phyloP scores from a whole-genome alignment of 2,888 invertebrate genomes.

The Polydrusus tereticollis region DNA sequence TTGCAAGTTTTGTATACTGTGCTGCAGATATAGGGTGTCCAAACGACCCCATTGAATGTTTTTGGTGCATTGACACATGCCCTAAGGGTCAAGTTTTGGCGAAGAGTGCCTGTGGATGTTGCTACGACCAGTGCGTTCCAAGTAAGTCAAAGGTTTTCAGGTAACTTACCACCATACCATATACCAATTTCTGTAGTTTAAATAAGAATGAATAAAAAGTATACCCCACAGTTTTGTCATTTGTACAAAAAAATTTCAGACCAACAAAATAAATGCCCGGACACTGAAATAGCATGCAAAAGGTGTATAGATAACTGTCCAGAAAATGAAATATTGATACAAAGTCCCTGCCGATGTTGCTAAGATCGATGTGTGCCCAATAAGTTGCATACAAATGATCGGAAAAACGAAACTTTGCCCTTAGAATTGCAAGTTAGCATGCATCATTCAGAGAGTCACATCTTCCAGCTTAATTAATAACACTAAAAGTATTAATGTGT shows the following conservation, averaged over 20 bases:
- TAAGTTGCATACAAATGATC: constrained; percentile 3
- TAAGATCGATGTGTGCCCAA: neutral
- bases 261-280: no score
- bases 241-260: no score
- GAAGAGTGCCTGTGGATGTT: constrained; percentile 1
- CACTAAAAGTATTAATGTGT: neutral
- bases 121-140: neutral
- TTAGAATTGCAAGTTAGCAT: no score
- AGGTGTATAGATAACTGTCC: neutral
- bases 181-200: no score
- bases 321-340: neutral
- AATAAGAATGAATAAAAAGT: no score
- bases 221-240: no score
- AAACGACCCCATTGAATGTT: neutral
- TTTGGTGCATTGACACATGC: neutral
- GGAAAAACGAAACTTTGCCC: no score
- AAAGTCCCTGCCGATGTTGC: constrained; percentile 3
- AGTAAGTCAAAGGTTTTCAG: neutral
- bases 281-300: neutral
- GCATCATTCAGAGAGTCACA: no score
- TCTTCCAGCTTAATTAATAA: no score
- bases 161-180: no score
- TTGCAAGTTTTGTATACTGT: neutral
- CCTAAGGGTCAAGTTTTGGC: neutral
- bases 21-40: neutral